Conservation (phyloP, 2,888 invertebrate genomes). For the Eristalis intricaria region DNA sequence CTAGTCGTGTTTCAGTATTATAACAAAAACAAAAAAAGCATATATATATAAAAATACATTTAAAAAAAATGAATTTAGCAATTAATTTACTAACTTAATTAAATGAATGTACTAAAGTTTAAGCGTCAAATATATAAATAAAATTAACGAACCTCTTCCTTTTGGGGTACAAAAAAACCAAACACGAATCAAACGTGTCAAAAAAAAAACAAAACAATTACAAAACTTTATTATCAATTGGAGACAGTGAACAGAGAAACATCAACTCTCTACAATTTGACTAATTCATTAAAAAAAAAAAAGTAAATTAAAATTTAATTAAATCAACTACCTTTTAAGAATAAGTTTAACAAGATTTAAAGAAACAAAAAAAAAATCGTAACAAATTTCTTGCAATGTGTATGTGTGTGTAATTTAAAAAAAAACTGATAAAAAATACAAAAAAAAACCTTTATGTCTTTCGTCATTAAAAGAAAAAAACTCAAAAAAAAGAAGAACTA, state of each 20-base stretch:
- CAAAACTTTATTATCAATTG: slow-evolving; percentile 55
- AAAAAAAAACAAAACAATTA: background rate
- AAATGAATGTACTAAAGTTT: slow-evolving; percentile 69
- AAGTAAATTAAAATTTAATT: slow-evolving; percentile 28
- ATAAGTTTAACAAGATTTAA: slow-evolving; percentile 59
- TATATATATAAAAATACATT: slow-evolving; percentile 25
- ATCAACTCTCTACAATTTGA: slow-evolving; percentile 53
- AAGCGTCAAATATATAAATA: slow-evolving; percentile 67
- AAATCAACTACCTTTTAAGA: slow-evolving; percentile 66
- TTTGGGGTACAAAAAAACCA: background rate
- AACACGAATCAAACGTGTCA: too few relatives aligned
- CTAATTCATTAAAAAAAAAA: slow-evolving; percentile 62
- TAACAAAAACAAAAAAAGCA: slow-evolving; percentile 43
- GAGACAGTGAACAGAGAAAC: slow-evolving; percentile 37
- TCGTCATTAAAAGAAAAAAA: slow-evolving; percentile 70
- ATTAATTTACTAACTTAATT: slow-evolving; percentile 69
- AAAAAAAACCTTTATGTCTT: slow-evolving; percentile 68
- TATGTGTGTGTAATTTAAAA: slow-evolving; percentile 71
- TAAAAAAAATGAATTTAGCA: slow-evolving; percentile 48
- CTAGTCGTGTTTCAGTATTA: slow-evolving; percentile 73
- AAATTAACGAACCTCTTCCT: background rate
- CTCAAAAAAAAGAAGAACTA: slow-evolving; percentile 3
- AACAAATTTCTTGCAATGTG: slow-evolving; percentile 71
- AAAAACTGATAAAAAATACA: slow-evolving; percentile 44
- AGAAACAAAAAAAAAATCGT: slow-evolving; percentile 44